A percentile compares a stretch with the other conserved stretches of the same genome.
Evolutionary conservation across 2,113 vertebrate genomes (phyloP).

Genomic region (Grallaria varia): DNA sequence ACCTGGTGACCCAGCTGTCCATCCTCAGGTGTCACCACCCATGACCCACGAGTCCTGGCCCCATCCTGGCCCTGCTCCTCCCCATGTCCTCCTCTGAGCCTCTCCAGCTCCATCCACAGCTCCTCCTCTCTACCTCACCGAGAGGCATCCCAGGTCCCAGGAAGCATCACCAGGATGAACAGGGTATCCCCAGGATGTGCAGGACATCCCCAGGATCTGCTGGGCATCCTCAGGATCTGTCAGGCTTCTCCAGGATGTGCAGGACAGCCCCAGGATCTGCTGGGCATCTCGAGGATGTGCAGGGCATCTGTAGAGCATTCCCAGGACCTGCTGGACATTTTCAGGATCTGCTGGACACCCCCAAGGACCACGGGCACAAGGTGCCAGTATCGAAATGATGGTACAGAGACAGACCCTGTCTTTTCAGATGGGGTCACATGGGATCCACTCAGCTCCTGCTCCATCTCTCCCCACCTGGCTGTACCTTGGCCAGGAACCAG

Average conservation of each 20-base stretch:
- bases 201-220: rapidly evolving
- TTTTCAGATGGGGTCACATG: rapidly evolving
- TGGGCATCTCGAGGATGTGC: not conserved
- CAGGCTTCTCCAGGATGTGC: rapidly evolving
- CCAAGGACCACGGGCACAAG: rapidly evolving
- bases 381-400: not conserved
- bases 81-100: not conserved
- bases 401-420: not conserved
- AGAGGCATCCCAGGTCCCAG: rapidly evolving
- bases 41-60: rapidly evolving
- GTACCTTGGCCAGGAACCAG: not conserved
- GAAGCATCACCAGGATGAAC: not conserved
- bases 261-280: rapidly evolving
- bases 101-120: not conserved
- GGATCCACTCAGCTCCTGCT: not conserved
- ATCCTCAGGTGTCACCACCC: not conserved
- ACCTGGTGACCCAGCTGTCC: not conserved
- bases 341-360: not conserved
- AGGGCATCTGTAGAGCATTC: rapidly evolving
- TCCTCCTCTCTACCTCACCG: not conserved
- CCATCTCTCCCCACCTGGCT: not conserved
- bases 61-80: not conserved
- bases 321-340: not conserved
- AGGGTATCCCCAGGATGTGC: rapidly evolving
- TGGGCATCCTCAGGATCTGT: rapidly evolving